Evolutionary conservation across 2,113 vertebrate genomes (phyloP), one percentile per base, ranked within the genome.

Genomic region (Pedetes capensis): DNA sequence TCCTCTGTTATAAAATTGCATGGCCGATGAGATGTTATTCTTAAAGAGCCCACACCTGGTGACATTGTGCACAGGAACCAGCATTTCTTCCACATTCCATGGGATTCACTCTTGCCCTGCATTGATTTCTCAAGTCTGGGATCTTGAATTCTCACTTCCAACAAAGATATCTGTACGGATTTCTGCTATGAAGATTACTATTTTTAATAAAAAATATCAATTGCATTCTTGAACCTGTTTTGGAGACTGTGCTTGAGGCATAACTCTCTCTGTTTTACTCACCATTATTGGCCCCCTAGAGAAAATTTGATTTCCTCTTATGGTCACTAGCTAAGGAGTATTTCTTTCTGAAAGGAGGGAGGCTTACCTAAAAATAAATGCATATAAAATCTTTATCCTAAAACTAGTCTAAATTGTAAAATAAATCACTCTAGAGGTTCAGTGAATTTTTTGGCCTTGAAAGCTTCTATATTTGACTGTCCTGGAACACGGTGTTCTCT

Each of bases 361-460:
- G 63, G 47, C 61, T 85, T 89, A 69, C 78, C 74, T 94, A 94
- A 92, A 95, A 93, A 95, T 87, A 91, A 97, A 57, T 44, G 27
- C 55, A 42, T 74, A 90, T 86, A 82, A 78, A 95, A 57, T 75
- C 78, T 71, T 86, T 91, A 95, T 57, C 68, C 75, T 66, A 75
- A 95, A 95, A 95, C 61, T 89, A 66, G 59, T 76, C 61, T 75
- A 42, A 92, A 90, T 51, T 87, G 42, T 86, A 92, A 94, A 90
- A 89, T 63, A 96, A 94, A 83, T 95, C 74, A 89, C 49, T 66
- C 22, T 17, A 25, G 89, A 81, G 92, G 51, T 53, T 53, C 0
- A 11, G 72, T 86, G 87, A 76, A 82, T 34, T 57, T 87, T 87
- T 83, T 87, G 85, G 61, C 55, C 49, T 66, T 0, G 6, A 82